phyloP scores from a whole-genome alignment of 2,888 invertebrate genomes.

The Eupithecia abbreviata region DNA sequence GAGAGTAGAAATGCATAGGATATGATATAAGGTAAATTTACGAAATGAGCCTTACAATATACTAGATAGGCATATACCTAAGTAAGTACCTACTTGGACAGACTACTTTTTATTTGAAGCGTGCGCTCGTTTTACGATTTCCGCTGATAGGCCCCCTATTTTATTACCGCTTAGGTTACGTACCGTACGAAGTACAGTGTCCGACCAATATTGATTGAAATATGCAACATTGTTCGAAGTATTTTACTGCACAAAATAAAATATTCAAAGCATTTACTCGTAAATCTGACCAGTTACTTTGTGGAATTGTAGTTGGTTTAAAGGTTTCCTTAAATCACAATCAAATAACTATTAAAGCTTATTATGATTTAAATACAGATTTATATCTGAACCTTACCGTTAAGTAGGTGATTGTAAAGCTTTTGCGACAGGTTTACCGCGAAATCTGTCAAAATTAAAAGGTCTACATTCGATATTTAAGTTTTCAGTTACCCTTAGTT shows the following conservation, averaged over 20 bases:
- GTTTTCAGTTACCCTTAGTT: too few relatives aligned
- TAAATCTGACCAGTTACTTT: background rate
- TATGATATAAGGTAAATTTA: too few relatives aligned
- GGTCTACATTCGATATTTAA: background rate
- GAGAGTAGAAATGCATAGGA: too few relatives aligned
- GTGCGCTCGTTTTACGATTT: conserved; percentile 66
- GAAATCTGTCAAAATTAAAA: background rate
- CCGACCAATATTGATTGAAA: conserved; percentile 23
- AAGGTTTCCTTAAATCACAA: conserved; percentile 7
- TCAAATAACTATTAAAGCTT: conserved; percentile 6
- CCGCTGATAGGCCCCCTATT: conserved; percentile 57
- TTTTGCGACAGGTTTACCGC: background rate
- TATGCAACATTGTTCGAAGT: conserved; percentile 50
- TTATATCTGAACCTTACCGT: conserved; percentile 4
- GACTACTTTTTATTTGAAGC: conserved; percentile 49
- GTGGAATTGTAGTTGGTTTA: background rate
- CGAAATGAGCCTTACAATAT: too few relatives aligned
- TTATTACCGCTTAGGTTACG: conserved; percentile 52
- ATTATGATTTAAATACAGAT: background rate
- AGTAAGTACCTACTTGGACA: background rate
- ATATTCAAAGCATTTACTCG: background rate
- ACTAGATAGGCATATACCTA: too few relatives aligned
- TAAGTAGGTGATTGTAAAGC: background rate
- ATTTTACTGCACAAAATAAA: background rate
- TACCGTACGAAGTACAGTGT: conserved; percentile 28